Conservation (phyloP, 2,797 vertebrate species). For the Pagetopsis macropterus region DNA sequence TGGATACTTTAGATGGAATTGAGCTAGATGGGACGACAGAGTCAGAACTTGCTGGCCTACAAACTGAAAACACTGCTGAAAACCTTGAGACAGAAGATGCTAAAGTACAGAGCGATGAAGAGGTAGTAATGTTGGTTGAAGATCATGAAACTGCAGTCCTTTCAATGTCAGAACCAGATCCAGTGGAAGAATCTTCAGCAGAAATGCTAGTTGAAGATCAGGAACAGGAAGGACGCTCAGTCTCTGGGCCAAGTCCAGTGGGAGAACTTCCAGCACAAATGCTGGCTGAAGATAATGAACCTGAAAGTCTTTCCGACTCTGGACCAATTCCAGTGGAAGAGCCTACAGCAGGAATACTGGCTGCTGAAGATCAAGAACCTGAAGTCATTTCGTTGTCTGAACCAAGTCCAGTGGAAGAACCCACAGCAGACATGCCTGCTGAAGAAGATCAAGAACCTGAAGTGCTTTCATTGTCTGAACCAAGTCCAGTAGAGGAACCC, state of each 20-base stretch:
- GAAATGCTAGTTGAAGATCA: conserved; percentile 12
- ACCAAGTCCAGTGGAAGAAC: not conserved
- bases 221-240: not conserved
- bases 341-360: not conserved
- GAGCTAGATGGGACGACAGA: conserved; percentile 11
- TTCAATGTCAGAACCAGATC: not conserved
- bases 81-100: conserved; percentile 21
- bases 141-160: not conserved
- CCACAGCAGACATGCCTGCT: not conserved
- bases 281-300: not conserved
- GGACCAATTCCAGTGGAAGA: not conserved
- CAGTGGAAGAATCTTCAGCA: not conserved
- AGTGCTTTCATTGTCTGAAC: no score
- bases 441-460: not conserved
- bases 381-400: not conserved
- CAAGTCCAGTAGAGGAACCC: not conserved
- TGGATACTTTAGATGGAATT: conserved; percentile 34
- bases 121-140: conserved; percentile 7
- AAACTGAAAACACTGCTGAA: conserved; percentile 24
- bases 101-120: conserved; percentile 3
- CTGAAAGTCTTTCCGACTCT: not conserved
- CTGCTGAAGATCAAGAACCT: no score
- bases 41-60: conserved; percentile 16
- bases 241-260: conserved; percentile 13
- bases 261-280: not conserved